Percentiles rank a stretch among this genome's conserved stretches.
Conservation (phyloP, 2,113 vertebrate genomes). For the Pterocles orientalis region DNA sequence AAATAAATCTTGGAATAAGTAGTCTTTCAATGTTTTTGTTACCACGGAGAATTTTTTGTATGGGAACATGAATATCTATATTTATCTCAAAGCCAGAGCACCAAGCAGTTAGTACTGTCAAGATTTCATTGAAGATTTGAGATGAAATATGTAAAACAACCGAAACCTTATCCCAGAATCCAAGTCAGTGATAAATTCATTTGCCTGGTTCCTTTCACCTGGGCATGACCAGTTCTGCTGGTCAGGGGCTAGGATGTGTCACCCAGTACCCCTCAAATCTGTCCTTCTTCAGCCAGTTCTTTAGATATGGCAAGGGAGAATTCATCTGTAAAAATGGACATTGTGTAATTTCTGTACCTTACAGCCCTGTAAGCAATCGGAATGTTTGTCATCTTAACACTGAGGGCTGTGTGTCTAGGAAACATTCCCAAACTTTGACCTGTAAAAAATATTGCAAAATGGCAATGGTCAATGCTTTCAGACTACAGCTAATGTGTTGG, state of each 20-base stretch:
- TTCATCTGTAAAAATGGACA: accelerated
- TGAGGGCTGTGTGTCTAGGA: background rate
- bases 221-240: background rate
- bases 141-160: background rate
- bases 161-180: background rate
- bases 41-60: background rate
- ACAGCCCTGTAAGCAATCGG: accelerated
- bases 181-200: background rate
- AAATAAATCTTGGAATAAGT: background rate
- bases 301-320: background rate
- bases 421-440: background rate
- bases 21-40: background rate
- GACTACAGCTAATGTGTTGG: background rate
- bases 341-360: accelerated
- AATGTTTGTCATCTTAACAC: background rate
- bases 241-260: background rate
- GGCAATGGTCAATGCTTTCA: background rate
- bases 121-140: background rate
- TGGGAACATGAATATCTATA: background rate
- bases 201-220: background rate
- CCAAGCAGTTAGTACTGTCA: background rate
- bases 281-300: background rate
- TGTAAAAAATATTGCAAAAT: background rate
- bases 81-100: background rate
- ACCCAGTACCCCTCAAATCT: background rate